phyloP scores from a whole-genome alignment of 2,113 vertebrate genomes.

The Eidolon helvum region DNA sequence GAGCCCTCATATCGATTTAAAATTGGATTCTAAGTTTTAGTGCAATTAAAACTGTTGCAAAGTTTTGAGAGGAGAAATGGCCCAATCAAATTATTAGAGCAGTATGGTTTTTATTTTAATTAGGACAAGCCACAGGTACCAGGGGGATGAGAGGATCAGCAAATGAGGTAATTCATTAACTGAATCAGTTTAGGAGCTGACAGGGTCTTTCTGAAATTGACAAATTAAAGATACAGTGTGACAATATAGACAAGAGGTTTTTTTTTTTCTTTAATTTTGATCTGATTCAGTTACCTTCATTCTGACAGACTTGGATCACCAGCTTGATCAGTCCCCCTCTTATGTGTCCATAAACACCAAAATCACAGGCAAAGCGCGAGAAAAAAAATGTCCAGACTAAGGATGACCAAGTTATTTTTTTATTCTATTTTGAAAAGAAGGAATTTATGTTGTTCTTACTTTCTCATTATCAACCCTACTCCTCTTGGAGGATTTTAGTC shows the following conservation, averaged over 20 bases:
- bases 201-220: neutral
- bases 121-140: neutral
- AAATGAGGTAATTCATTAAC: constrained; percentile 22
- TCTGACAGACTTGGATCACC: constrained; percentile 22
- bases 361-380: neutral
- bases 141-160: neutral
- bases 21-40: constrained; percentile 41
- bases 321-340: neutral
- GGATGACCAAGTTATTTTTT: neutral
- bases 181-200: neutral
- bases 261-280: constrained; percentile 13
- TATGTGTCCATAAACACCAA: neutral
- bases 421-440: constrained; percentile 28
- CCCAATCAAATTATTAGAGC: constrained; percentile 48
- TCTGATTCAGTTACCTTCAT: constrained; percentile 42
- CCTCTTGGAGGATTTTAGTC: constrained; percentile 10
- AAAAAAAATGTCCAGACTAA: neutral
- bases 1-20: neutral
- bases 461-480: neutral
- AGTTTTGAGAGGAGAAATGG: constrained; percentile 42
- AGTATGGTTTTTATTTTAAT: constrained; percentile 61
- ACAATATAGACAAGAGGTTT: neutral
- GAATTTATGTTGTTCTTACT: neutral
- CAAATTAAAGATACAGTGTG: constrained; percentile 28
- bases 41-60: constrained; percentile 59